phyloP scores from a whole-genome alignment of 2,888 invertebrate genomes.

The Laspeyria flexula region DNA sequence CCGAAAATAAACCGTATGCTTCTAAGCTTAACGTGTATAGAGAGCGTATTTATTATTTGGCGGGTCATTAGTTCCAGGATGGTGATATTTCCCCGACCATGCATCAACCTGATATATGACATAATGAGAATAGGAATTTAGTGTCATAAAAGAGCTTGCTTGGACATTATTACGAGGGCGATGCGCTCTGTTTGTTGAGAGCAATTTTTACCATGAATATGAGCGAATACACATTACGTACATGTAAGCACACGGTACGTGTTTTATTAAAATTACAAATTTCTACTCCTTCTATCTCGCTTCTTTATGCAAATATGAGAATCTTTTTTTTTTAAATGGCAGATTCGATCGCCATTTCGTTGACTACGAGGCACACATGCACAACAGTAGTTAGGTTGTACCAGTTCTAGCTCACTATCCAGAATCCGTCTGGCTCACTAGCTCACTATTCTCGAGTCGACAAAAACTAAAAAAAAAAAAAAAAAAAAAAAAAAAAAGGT shows the following conservation, averaged over 20 bases:
- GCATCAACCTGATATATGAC: slow-evolving; percentile 61
- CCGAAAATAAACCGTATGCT: slow-evolving; percentile 16
- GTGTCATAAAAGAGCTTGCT: slow-evolving; percentile 45
- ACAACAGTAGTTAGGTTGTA: too few relatives aligned
- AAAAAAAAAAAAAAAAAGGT: too few relatives aligned
- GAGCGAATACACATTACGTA: too few relatives aligned
- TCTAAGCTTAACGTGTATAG: slow-evolving; percentile 2
- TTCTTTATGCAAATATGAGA: background rate
- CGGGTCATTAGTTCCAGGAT: slow-evolving; percentile 51
- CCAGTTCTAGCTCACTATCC: too few relatives aligned
- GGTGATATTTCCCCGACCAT: slow-evolving; percentile 51
- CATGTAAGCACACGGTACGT: too few relatives aligned
- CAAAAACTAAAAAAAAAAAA: too few relatives aligned
- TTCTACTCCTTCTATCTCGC: too few relatives aligned
- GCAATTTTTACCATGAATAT: too few relatives aligned
- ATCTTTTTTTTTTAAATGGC: background rate
- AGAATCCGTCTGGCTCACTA: too few relatives aligned
- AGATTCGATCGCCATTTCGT: background rate
- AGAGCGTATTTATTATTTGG: slow-evolving; percentile 18
- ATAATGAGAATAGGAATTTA: slow-evolving; percentile 57
- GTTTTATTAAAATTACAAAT: too few relatives aligned
- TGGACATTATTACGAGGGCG: slow-evolving; percentile 26
- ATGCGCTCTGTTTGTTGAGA: slow-evolving; percentile 19
- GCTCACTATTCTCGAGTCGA: too few relatives aligned
- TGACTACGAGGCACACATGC: background rate